These are phyloP conservation scores for Chaunax sp. DNA, from an alignment of 2,797 vertebrate species.

Conservation along the genomic window DNA sequence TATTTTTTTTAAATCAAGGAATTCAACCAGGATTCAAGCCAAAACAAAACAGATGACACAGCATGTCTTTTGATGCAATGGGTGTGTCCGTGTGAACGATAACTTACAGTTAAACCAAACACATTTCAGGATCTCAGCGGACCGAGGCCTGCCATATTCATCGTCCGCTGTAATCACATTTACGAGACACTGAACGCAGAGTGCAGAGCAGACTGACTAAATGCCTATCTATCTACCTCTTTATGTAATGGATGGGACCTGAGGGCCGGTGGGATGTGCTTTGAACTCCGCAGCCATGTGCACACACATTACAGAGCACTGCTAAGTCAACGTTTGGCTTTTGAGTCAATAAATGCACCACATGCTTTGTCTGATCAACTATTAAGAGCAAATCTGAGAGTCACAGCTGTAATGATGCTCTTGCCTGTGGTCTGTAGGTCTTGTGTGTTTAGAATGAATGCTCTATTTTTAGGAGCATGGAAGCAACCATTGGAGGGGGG, in stretches of 20 bases:
- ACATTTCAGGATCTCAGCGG: slow-evolving; percentile 11
- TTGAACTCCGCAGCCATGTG: slow-evolving; percentile 17
- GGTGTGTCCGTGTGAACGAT: slow-evolving; percentile 16
- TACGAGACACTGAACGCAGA: slow-evolving; percentile 3
- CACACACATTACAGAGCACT: not conserved
- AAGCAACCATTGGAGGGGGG: slow-evolving; percentile 60
- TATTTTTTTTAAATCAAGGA: not conserved
- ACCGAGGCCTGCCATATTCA: not conserved
- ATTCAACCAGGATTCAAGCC: slow-evolving; percentile 17
- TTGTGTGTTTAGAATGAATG: slow-evolving; percentile 69
- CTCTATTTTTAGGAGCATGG: slow-evolving; percentile 74
- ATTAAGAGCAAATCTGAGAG: slow-evolving; percentile 31
- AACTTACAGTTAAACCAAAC: slow-evolving; percentile 12
- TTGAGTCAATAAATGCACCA: slow-evolving; percentile 24
- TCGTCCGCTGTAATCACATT: slow-evolving; percentile 29
- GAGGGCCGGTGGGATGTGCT: slow-evolving; percentile 38
- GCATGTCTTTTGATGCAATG: not conserved
- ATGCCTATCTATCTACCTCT: slow-evolving; percentile 31
- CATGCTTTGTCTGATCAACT: slow-evolving; percentile 25
- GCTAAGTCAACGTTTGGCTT: slow-evolving; percentile 44
- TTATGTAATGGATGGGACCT: slow-evolving; percentile 30
- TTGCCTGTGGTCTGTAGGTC: slow-evolving; percentile 40
- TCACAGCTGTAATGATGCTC: slow-evolving; percentile 41
- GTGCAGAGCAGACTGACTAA: slow-evolving; percentile 34
- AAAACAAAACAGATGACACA: slow-evolving; percentile 23